These are phyloP conservation scores for Macropus fuliginosus DNA, from an alignment of 2,797 vertebrate genomes.

Conservation along the genomic window DNA sequence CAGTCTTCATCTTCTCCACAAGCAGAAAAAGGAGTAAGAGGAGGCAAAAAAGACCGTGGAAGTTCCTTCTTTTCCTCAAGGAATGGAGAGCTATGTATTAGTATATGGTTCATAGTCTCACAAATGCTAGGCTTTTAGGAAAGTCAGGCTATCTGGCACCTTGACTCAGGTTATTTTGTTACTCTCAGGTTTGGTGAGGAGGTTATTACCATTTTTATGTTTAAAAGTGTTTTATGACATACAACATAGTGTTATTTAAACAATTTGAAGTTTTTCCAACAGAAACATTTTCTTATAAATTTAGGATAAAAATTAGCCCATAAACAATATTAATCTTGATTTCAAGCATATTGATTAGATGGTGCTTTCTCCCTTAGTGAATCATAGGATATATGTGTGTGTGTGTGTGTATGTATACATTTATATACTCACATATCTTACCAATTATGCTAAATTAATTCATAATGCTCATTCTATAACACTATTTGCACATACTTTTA, in stretches of 20 bases:
- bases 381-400: not conserved
- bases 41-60: not conserved
- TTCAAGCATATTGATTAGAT: not conserved
- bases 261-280: not conserved
- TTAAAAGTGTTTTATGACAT: not conserved
- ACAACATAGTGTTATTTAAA: not conserved
- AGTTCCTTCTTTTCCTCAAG: not conserved
- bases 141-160: not conserved
- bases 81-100: not conserved
- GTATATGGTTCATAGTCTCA: not conserved
- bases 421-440: not conserved
- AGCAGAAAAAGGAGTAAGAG: not conserved
- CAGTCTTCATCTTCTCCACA: not conserved
- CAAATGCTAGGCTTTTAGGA: not conserved
- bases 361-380: not conserved
- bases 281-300: not conserved
- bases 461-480: conserved; percentile 59
- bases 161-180: not conserved
- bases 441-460: conserved; percentile 73
- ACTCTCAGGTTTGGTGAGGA: not conserved
- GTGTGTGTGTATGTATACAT: conserved; percentile 55
- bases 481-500: conserved; percentile 69
- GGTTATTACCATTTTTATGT: not conserved
- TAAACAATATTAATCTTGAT: not conserved
- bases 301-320: not conserved